Conservation (phyloP, 2,113 vertebrate genomes). For the Typhlomys cinereus region DNA sequence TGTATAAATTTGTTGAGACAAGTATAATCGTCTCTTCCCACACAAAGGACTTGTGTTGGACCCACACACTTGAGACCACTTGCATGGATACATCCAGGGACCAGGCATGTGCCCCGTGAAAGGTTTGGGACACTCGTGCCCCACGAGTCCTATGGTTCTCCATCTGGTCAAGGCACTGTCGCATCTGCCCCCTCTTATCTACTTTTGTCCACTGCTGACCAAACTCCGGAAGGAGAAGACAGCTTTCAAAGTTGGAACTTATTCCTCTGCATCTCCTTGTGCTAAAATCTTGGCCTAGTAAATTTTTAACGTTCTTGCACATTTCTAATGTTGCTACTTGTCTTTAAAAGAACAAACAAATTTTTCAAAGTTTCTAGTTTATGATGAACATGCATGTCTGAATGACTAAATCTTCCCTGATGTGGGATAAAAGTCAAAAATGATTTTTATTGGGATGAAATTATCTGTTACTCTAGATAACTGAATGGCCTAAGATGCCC, state of each 20-base stretch:
- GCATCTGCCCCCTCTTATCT: neutral
- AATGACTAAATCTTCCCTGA: neutral
- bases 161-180: too few relatives aligned
- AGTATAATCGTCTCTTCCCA: neutral
- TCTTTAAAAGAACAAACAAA: neutral
- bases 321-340: neutral
- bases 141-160: rapidly evolving
- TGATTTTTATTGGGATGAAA: neutral
- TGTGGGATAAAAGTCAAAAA: neutral
- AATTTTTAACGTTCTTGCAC: neutral
- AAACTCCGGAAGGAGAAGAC: neutral
- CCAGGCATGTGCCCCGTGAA: too few relatives aligned
- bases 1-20: neutral
- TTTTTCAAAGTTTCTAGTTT: neutral
- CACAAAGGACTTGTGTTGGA: neutral
- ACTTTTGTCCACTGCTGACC: neutral
- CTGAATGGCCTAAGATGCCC: neutral
- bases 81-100: neutral
- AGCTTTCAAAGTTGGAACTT: neutral
- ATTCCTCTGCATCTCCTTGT: neutral
- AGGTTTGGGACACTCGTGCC: neutral
- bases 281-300: neutral
- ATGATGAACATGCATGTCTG: neutral
- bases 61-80: too few relatives aligned
- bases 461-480: neutral